Conservation (phyloP, 2,888 invertebrate species). For the Eucera pruinosa region DNA sequence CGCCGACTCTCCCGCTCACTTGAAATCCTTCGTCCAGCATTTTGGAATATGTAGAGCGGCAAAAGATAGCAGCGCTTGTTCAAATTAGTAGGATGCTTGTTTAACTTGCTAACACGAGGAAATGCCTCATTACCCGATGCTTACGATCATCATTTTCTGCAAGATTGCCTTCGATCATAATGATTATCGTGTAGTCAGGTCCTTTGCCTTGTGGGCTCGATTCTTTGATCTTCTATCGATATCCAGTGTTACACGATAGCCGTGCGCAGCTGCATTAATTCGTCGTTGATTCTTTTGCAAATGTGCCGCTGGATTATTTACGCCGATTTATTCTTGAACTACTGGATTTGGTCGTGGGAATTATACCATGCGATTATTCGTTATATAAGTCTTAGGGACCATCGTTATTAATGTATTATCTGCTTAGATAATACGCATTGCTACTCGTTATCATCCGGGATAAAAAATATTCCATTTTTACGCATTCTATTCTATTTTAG, state of each 20-base stretch:
- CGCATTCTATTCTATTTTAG: no score
- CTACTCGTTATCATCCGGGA: no score
- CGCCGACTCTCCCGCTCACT: no score
- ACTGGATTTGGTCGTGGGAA: no score
- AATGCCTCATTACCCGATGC: conserved; percentile 32
- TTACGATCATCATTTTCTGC: conserved; percentile 44
- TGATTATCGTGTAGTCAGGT: conserved; percentile 35
- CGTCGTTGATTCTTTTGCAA: not conserved
- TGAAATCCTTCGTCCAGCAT: no score
- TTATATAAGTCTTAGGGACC: no score
- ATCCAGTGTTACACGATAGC: not conserved
- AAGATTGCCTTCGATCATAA: conserved; percentile 48
- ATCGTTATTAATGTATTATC: no score
- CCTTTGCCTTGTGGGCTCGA: conserved; percentile 4
- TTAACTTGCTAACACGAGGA: conserved; percentile 7
- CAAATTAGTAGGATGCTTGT: not conserved
- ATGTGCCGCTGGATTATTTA: no score
- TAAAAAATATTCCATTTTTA: no score
- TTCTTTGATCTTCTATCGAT: conserved; percentile 13
- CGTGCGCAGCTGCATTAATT: not conserved
- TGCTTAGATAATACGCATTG: no score
- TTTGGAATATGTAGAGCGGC: no score
- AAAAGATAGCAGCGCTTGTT: not conserved
- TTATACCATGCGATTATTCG: no score
- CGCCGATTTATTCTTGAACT: not conserved